Evolutionary conservation across 2,888 invertebrate species (phyloP).

Genomic region (Ennomos erosarius): DNA sequence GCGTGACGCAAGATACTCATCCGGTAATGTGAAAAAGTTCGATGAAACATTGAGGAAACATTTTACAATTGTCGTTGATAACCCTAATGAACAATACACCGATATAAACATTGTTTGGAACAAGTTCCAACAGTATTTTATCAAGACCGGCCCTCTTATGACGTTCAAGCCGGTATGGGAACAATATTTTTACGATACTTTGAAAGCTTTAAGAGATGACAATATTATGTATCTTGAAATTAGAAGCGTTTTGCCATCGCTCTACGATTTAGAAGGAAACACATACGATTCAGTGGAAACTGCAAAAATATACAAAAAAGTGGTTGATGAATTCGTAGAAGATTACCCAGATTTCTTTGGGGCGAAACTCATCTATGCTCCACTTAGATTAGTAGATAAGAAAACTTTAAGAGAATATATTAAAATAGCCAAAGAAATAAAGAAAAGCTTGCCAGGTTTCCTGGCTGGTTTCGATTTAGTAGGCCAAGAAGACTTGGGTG

Average conservation of each 20-base stretch:
- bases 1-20: slow-evolving; percentile 74
- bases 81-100: slow-evolving; percentile 72
- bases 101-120: slow-evolving; percentile 87
- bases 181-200: slow-evolving; percentile 87
- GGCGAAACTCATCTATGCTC: slow-evolving; percentile 89
- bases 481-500: slow-evolving; percentile 91
- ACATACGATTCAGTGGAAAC: slow-evolving; percentile 81
- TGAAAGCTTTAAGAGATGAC: slow-evolving; percentile 87
- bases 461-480: slow-evolving; percentile 93
- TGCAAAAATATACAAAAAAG: slow-evolving; percentile 82
- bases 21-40: slow-evolving; percentile 78
- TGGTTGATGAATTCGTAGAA: slow-evolving; percentile 82
- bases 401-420: slow-evolving; percentile 78
- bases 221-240: slow-evolving; percentile 90
- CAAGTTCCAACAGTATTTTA: slow-evolving; percentile 84
- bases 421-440: slow-evolving; percentile 67
- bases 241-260: slow-evolving; percentile 85
- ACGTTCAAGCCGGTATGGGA: slow-evolving; percentile 88
- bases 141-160: slow-evolving; percentile 78
- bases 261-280: slow-evolving; percentile 88
- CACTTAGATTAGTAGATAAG: slow-evolving; percentile 76
- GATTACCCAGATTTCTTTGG: slow-evolving; percentile 88
- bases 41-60: slow-evolving; percentile 80
- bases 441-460: slow-evolving; percentile 86
- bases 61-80: slow-evolving; percentile 83